Conservation (phyloP, 2,888 invertebrate genomes). For the Acrocera orbiculus region DNA sequence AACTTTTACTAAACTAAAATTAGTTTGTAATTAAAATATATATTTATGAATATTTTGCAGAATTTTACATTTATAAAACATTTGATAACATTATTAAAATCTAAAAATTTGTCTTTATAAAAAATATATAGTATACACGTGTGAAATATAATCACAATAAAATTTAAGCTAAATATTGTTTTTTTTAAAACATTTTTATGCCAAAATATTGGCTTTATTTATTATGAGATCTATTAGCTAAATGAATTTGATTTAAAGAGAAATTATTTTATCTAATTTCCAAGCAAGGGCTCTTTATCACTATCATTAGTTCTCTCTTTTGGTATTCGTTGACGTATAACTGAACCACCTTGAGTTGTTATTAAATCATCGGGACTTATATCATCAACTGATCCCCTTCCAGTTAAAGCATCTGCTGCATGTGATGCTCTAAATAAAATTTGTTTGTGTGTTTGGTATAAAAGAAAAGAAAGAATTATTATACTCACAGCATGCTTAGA, state of each 20-base stretch:
- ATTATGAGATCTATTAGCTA: no score
- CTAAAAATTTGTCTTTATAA: no score
- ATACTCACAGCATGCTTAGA: conserved; percentile 12
- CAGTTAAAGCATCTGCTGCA: conserved; percentile 6
- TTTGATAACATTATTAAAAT: no score
- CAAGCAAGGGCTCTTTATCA: conserved; percentile 11
- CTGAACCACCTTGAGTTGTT: conserved; percentile 2
- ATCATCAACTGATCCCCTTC: conserved; percentile 12
- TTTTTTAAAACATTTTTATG: no score
- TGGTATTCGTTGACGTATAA: conserved; percentile 10
- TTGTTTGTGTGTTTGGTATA: not conserved
- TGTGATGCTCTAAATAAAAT: conserved; percentile 3
- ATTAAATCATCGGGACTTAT: conserved; percentile 9
- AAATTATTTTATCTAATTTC: conserved; percentile 1
- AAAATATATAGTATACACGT: no score
- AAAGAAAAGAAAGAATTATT: not conserved
- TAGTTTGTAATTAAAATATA: no score
- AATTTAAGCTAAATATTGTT: no score
- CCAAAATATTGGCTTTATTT: no score
- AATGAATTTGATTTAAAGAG: no score
- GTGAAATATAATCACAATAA: no score
- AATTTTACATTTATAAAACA: not conserved
- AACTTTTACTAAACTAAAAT: no score
- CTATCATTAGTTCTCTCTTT: conserved; percentile 3
- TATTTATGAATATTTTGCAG: not conserved